Evolutionary conservation across 2,888 invertebrate species (phyloP), one percentile per base, ranked within the genome.

Genomic region (Heliconius charithonia): DNA sequence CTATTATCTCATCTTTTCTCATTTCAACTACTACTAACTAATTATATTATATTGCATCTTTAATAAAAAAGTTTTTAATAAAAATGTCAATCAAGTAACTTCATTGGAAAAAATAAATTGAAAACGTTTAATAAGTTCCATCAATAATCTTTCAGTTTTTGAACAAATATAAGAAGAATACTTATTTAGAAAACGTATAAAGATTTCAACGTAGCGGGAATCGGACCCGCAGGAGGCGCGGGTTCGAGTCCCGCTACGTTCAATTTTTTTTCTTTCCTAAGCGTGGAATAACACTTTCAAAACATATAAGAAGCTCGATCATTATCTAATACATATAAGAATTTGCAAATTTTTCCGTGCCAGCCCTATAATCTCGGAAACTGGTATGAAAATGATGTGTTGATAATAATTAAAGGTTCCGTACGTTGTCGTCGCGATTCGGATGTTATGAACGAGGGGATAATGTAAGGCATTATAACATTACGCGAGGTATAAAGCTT

Each of bases 391-490:
- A 93, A 94, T 93, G 90, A 94, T 93, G 95, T 94, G 95, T 94
- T 95, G 94, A 94, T 94, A 93, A 95, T 95, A 95, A 95, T 95
- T 93, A 94, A 94, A 95, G 95, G 94, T 93, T 94, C 86, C 88
- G 90, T 89, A 88, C 87, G 86, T 89, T 91, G 93, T 93, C 91
- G 85, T 83, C 83, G 91, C 88, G 89, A 87, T 87, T 90, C 88
- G 87, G 87, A 87, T 89, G 89, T 88, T 87, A 86, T 84, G 87
- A 87, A 82, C 87, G 88, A 89, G 90, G 91, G 92, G 92, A 92
- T 93, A 91, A 93, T 92, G 91, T 90, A 89, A 90, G 90, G 92
- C 91, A 93, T 94, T 94, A 94, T 93, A 92, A 94, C 93, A 93
- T 94, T 93, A 94, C 90, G 89, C 88, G 86, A 90, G 91, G 92